phyloP scores from a whole-genome alignment of 2,113 vertebrate species.

The Entelurus aequoreus region DNA sequence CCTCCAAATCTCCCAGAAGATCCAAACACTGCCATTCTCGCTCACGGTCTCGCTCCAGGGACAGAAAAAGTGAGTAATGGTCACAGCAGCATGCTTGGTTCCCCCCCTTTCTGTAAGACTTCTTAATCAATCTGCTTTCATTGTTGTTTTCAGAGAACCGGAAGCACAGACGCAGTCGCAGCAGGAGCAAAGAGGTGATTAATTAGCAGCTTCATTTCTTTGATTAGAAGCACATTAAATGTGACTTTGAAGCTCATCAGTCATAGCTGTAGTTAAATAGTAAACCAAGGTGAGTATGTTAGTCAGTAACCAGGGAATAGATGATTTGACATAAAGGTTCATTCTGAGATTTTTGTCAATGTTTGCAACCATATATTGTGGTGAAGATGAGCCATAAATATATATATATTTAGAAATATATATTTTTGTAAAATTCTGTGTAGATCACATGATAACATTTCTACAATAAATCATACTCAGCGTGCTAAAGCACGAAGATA shows the following conservation, averaged over 20 bases:
- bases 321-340: conserved; percentile 51
- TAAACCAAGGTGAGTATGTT: conserved; percentile 85
- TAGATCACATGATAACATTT: conserved; percentile 99
- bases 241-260: conserved; percentile 43
- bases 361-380: conserved; percentile 56
- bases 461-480: conserved; percentile 99
- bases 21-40: conserved; percentile 90
- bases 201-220: conserved; percentile 61
- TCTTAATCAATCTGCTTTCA: not conserved
- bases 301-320: conserved; percentile 64
- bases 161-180: conserved; percentile 89
- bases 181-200: conserved; percentile 99
- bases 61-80: conserved; percentile 77
- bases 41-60: conserved; percentile 85
- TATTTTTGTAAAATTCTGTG: conserved; percentile 88
- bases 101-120: too few relatives aligned
- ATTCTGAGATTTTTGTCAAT: conserved; percentile 54
- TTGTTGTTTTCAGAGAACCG: conserved; percentile 63
- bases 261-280: conserved; percentile 42
- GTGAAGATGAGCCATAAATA: conserved; percentile 61
- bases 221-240: conserved; percentile 44
- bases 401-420: conserved; percentile 69
- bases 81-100: not conserved
- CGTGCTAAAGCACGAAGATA: conserved; percentile 99
- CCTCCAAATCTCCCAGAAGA: conserved; percentile 82